Conservation (phyloP, 2,797 vertebrate species). For the Pangasius mekongensis region DNA sequence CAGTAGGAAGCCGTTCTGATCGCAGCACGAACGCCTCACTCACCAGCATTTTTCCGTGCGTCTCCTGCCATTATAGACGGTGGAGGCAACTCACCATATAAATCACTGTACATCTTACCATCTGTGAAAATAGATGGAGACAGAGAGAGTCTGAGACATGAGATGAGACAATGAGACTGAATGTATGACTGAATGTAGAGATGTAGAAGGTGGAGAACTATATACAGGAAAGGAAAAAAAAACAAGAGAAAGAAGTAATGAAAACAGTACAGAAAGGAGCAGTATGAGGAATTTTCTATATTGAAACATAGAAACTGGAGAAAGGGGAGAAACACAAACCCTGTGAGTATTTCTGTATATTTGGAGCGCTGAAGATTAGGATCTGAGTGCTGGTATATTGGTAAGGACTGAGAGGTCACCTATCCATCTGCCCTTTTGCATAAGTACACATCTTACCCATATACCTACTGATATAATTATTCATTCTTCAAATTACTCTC, state of each 20-base stretch:
- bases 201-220: not conserved
- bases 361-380: not conserved
- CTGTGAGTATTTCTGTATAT: not conserved
- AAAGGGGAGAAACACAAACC: not conserved
- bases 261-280: not conserved
- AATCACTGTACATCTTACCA: slow-evolving; percentile 40
- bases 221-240: not conserved
- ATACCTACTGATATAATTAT: not conserved
- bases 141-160: not conserved
- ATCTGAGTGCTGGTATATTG: not conserved
- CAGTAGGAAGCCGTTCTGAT: not conserved
- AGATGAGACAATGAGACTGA: not conserved
- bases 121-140: slow-evolving; percentile 20
- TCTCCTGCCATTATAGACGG: slow-evolving; percentile 44
- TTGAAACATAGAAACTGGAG: not conserved
- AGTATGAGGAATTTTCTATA: not conserved
- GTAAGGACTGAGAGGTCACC: not conserved
- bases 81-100: slow-evolving; percentile 38
- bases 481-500: not conserved
- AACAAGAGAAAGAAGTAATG: not conserved
- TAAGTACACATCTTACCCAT: too few relatives aligned
- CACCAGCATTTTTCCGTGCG: slow-evolving; percentile 27
- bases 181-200: not conserved
- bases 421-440: too few relatives aligned
- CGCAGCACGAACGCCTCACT: not conserved